phyloP scores from a whole-genome alignment of 2,113 vertebrate species.

The Apteryx mantelli region DNA sequence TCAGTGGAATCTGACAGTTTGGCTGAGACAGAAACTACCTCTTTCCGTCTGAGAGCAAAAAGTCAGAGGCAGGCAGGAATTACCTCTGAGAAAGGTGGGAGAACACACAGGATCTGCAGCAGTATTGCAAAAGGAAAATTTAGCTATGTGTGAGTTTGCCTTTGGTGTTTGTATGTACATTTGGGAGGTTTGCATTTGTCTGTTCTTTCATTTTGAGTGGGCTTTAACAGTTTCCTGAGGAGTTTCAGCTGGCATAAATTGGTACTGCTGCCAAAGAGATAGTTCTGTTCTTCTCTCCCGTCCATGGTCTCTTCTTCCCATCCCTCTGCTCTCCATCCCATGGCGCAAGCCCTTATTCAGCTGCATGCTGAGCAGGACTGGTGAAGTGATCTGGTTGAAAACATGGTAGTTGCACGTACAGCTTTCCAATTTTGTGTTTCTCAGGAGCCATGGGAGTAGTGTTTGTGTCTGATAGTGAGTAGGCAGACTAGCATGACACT shows the following conservation, averaged over 20 bases:
- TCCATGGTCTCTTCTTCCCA: not conserved
- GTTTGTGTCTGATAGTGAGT: not conserved
- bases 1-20: constrained; percentile 35
- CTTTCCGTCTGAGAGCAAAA: constrained; percentile 37
- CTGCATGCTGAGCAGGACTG: accelerated
- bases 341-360: not conserved
- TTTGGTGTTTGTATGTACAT: accelerated
- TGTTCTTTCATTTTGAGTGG: not conserved
- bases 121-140: not conserved
- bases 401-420: accelerated
- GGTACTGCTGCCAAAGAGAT: not conserved
- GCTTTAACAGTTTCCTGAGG: not conserved
- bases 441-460: accelerated
- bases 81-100: not conserved
- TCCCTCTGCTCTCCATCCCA: not conserved
- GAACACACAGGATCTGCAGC: not conserved
- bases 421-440: not conserved
- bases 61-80: constrained; percentile 25
- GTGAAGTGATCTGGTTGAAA: not conserved
- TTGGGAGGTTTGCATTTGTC: not conserved
- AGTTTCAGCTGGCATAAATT: not conserved
- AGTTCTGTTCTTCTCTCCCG: not conserved
- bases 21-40: constrained; percentile 38
- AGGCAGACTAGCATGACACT: not conserved
- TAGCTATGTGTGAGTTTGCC: not conserved